Conservation (phyloP, 2,113 vertebrate genomes). For the Hemichromis elongatus region DNA sequence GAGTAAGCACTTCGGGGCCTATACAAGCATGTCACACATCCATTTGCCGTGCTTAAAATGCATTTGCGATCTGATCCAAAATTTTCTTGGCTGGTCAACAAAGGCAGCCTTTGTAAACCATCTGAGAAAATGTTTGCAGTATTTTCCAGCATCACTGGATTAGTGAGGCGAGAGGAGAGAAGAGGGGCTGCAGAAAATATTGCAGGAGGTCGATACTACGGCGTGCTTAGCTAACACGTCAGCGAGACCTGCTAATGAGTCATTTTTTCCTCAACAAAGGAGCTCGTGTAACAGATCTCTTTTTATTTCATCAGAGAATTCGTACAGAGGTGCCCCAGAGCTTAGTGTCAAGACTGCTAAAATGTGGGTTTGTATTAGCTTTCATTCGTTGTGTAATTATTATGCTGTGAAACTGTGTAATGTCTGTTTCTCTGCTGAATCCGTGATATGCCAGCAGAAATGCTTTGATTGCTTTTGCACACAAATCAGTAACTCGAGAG, state of each 20-base stretch:
- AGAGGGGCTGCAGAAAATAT: slow-evolving; percentile 13
- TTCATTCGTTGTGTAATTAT: not conserved
- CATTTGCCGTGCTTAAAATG: slow-evolving; percentile 32
- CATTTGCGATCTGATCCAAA: slow-evolving; percentile 36
- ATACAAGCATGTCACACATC: slow-evolving; percentile 47
- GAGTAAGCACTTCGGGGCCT: slow-evolving; percentile 14
- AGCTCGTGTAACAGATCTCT: not conserved
- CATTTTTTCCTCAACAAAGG: not conserved
- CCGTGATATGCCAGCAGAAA: not conserved
- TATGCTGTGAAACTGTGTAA: not conserved
- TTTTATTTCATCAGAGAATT: not conserved
- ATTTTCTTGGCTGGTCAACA: slow-evolving; percentile 52
- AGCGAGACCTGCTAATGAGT: not conserved
- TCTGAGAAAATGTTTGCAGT: slow-evolving; percentile 48
- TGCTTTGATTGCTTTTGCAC: not conserved
- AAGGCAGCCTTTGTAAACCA: slow-evolving; percentile 51
- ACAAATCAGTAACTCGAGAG: not conserved
- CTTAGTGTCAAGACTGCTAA: not conserved
- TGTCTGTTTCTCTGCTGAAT: not conserved
- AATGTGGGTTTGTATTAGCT: not conserved
- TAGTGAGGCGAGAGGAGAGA: not conserved
- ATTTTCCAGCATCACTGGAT: slow-evolving; percentile 47
- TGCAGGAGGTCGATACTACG: not conserved
- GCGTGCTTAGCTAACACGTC: not conserved
- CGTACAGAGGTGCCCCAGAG: not conserved